Percentiles rank a stretch among this genome's conserved stretches.
These are phyloP conservation scores for Coreius guichenoti DNA, from an alignment of 2,797 vertebrate species.

Conservation along the genomic window DNA sequence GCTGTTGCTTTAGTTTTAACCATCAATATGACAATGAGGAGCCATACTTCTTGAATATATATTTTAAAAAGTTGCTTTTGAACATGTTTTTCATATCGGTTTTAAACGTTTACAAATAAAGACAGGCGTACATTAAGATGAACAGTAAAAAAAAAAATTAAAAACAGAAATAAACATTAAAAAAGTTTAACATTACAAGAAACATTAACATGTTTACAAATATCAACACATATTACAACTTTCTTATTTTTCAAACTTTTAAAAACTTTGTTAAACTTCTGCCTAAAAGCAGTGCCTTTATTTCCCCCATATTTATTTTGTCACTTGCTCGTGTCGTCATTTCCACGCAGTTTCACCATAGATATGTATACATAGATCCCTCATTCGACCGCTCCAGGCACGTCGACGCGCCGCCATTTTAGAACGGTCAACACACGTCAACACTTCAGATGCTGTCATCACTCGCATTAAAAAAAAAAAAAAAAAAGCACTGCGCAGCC, in stretches of 20 bases:
- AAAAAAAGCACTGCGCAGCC: no score
- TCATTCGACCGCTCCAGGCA: no score
- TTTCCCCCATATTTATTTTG: background rate
- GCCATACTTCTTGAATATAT: background rate
- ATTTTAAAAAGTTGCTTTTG: no score
- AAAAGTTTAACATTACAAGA: no score
- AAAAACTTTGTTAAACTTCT: background rate
- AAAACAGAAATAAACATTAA: no score
- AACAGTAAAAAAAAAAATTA: background rate
- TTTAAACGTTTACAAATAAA: background rate
- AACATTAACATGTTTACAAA: background rate
- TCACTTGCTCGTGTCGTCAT: constrained; percentile 76
- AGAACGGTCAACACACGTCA: no score
- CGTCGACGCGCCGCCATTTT: no score
- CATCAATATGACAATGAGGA: background rate
- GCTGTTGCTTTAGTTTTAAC: background rate
- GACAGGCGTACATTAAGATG: background rate
- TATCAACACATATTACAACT: background rate
- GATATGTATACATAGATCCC: no score
- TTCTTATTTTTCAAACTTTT: background rate
- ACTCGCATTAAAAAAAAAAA: no score
- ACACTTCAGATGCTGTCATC: no score
- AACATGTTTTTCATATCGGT: background rate
- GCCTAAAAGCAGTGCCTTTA: background rate
- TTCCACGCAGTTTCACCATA: constrained; percentile 63